A percentile compares a stretch with the other conserved stretches of the same genome.
Evolutionary conservation across 2,113 vertebrate species (phyloP).

Genomic region (Macrotis lagotis): DNA sequence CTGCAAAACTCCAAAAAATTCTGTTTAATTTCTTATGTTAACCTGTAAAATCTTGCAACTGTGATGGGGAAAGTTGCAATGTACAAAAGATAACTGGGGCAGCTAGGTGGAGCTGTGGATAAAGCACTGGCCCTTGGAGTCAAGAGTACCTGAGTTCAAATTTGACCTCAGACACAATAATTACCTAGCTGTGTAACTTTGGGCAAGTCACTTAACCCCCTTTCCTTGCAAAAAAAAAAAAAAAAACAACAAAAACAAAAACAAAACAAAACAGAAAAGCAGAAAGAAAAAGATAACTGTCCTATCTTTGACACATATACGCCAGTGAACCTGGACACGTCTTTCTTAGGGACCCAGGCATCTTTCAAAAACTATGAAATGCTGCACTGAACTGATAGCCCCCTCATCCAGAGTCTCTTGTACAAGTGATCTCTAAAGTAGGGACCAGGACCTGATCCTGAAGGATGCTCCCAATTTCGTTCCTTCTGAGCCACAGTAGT

Average conservation of each 20-base stretch:
- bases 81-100: not conserved
- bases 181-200: no score
- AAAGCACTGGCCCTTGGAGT: no score
- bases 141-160: no score
- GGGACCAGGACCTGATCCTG: not conserved
- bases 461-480: not conserved
- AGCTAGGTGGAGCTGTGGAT: no score
- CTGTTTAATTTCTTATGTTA: not conserved
- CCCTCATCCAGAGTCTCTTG: not conserved
- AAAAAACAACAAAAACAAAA: no score
- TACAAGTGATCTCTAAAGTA: not conserved
- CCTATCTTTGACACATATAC: not conserved
- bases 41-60: not conserved
- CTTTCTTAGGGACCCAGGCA: not conserved
- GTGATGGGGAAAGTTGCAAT: not conserved
- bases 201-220: no score
- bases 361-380: not conserved
- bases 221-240: no score
- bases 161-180: no score
- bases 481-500: not conserved
- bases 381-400: not conserved
- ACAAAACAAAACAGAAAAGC: no score
- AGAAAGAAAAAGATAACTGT: not conserved
- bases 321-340: not conserved
- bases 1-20: not conserved